Percentiles rank a stretch among this genome's conserved stretches.
phyloP scores from a whole-genome alignment of 2,797 vertebrate species.

The Zenarchopterus dispar region DNA sequence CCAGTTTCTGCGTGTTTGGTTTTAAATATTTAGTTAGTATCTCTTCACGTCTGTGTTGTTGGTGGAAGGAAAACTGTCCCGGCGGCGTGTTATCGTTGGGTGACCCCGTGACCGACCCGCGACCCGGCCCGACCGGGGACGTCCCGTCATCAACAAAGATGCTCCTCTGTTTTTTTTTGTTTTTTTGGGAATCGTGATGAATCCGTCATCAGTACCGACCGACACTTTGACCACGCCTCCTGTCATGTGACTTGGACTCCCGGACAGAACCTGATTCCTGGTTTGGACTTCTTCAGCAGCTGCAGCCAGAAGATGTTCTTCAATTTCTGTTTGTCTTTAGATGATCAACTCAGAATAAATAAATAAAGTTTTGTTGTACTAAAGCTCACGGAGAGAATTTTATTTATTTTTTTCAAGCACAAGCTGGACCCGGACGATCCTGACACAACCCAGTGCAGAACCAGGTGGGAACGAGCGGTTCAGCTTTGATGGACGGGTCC shows the following conservation, averaged over 20 bases:
- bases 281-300: no score
- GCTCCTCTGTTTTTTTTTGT: slow-evolving; percentile 41
- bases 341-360: no score
- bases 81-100: slow-evolving; percentile 23
- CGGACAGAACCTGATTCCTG: no score
- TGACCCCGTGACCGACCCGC: slow-evolving; percentile 33
- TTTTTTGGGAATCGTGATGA: slow-evolving; percentile 2
- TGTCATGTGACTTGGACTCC: slow-evolving; percentile 14
- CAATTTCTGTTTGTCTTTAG: no score
- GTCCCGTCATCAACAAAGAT: slow-evolving; percentile 38
- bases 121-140: slow-evolving; percentile 25
- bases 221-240: background rate
- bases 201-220: slow-evolving; percentile 12
- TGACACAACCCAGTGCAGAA: no score
- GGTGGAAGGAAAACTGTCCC: slow-evolving; percentile 1
- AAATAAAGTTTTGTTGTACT: no score
- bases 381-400: no score
- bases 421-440: no score
- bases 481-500: no score
- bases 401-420: no score
- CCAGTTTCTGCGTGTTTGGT: background rate
- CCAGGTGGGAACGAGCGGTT: no score
- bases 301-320: no score
- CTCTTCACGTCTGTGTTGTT: background rate
- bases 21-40: background rate